Evolutionary conservation across 2,888 invertebrate species (phyloP).

Genomic region (Junonia oenone): DNA sequence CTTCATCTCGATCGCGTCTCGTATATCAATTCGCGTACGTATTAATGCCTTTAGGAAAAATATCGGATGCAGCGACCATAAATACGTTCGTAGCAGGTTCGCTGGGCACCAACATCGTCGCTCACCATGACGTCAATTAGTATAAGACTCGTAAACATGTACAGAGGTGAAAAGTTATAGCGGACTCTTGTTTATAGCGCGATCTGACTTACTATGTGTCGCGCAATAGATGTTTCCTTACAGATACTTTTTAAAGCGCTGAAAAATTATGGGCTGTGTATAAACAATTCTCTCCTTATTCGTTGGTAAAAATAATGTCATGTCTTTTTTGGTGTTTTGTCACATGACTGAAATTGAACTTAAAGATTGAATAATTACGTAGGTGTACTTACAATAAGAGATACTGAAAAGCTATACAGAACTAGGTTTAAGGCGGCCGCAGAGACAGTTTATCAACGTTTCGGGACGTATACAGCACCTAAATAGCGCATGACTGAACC

Average conservation of each 20-base stretch:
- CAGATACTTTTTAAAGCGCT: background rate
- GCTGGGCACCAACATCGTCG: slow-evolving; percentile 38
- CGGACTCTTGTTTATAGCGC: slow-evolving; percentile 18
- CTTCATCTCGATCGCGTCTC: slow-evolving; percentile 36
- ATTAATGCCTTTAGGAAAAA: slow-evolving; percentile 63
- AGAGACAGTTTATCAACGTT: slow-evolving; percentile 7
- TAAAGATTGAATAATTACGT: too few relatives aligned
- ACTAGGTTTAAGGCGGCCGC: background rate
- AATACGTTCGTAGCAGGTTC: slow-evolving; percentile 45
- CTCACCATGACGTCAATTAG: slow-evolving; percentile 55
- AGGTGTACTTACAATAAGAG: background rate
- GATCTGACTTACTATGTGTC: slow-evolving; percentile 15
- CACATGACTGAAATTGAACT: too few relatives aligned
- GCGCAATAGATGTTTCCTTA: slow-evolving; percentile 12
- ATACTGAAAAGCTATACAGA: background rate
- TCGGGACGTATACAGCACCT: slow-evolving; percentile 14
- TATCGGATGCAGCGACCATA: slow-evolving; percentile 56
- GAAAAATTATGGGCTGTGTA: too few relatives aligned
- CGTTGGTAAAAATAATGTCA: too few relatives aligned
- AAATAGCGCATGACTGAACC: slow-evolving; percentile 21
- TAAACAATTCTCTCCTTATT: too few relatives aligned
- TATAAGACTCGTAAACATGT: slow-evolving; percentile 39
- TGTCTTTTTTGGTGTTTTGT: too few relatives aligned
- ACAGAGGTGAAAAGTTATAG: slow-evolving; percentile 32
- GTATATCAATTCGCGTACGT: slow-evolving; percentile 63